Conservation (phyloP, 2,113 vertebrate genomes). For the human (Homo sapiens) region GRCh38 chr13:102572001-102572500, state of each 20-base stretch:
- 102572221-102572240: background rate
- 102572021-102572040: background rate
- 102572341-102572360: conserved; percentile 61
- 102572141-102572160: background rate
- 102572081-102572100: background rate
- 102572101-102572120: background rate
- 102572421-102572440: background rate
- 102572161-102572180: background rate
- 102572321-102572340: conserved; percentile 46
- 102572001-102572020: background rate
- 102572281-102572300: conserved; percentile 46
- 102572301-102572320: conserved; percentile 45
- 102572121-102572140: background rate
- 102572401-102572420: conserved; percentile 37
- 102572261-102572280: background rate
- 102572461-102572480: background rate
- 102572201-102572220: background rate
- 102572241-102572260: background rate
- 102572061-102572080: background rate
- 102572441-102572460: background rate
- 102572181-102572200: background rate
- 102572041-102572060: background rate
- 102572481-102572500: background rate
- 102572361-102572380: conserved; percentile 57
- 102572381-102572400: conserved; percentile 30